These are phyloP conservation scores for Chrysemys picta DNA, from an alignment of 2,113 vertebrate genomes.

Conservation along the genomic window DNA sequence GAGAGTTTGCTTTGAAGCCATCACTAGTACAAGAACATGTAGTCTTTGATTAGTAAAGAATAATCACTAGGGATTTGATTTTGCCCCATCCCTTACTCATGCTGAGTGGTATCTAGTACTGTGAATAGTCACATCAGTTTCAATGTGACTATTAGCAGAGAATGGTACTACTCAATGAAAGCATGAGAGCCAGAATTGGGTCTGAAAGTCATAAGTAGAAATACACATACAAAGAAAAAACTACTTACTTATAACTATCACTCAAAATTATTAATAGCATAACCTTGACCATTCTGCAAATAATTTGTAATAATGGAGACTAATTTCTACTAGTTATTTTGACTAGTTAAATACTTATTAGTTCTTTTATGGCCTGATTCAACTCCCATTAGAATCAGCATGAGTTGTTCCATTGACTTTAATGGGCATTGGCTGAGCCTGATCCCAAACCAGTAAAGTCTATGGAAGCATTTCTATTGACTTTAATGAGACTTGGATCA, in stretches of 20 bases:
- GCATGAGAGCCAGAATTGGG: background rate
- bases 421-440: slow-evolving; percentile 34
- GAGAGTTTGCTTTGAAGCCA: background rate
- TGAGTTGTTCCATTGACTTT: slow-evolving; percentile 54
- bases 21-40: background rate
- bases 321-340: slow-evolving; percentile 72
- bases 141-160: background rate
- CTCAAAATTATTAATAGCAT: slow-evolving; percentile 37
- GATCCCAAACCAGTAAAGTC: slow-evolving; percentile 46
- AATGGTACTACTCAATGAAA: background rate
- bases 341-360: slow-evolving; percentile 79
- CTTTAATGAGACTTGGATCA: slow-evolving; percentile 28
- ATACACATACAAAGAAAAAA: slow-evolving; percentile 13
- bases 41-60: background rate
- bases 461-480: slow-evolving; percentile 10
- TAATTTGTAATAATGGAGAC: slow-evolving; percentile 72
- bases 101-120: background rate
- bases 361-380: slow-evolving; percentile 68
- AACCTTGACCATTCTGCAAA: slow-evolving; percentile 65
- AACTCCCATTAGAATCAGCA: background rate
- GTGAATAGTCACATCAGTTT: background rate
- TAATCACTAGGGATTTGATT: fast-evolving
- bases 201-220: background rate
- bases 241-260: background rate
- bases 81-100: background rate